Evolutionary conservation across 2,797 vertebrate genomes (phyloP), one percentile per base, ranked within the genome.

Genomic region (Psittacula derbiana): DNA sequence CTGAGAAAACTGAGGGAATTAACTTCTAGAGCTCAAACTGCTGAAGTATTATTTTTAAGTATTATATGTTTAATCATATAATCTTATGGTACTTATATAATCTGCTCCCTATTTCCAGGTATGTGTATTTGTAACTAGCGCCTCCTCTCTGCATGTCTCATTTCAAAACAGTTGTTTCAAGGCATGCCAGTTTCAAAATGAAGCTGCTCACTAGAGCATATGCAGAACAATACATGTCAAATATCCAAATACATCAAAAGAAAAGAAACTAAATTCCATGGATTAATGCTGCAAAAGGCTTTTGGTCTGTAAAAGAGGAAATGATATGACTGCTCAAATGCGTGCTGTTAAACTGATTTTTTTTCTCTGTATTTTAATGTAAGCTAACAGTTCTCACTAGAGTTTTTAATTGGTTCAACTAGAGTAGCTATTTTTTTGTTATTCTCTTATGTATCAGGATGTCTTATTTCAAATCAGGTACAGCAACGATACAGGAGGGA

Each of bases 401-500:
- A 46, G 16, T 28, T 95, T 87, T 92, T 65, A 36, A 12, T 79
- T 49, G 74, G 66, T 80, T 88, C 61, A 58, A 90, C 11, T 21
- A 31, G 20, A 75, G 15, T 57, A 50, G 55, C 75, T 72, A n/a
- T 24, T 67, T 33, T 10, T 69, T 33, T 57, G 60, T 31, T 27
- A 53, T 75, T 47, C 41, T 66, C 12, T 38, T 50, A 44, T 67
- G 80, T 91, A 92, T 81, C 43, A 86, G 9, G 8, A 50, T 93
- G 19, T 81, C 25, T 53, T 85, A 44, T 91, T 95, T 93, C 93
- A 72, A 80, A 92, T 72, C 88, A 99, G 99, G 98, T 95, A 98
- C 98, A 40, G 79, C 98, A 86, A 93, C 98, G 1, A 98, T 99
- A 81, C 99, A 99, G 93, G 99, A 99, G 74, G 98, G 98, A 53